phyloP scores from a whole-genome alignment of 2,797 vertebrate species.

The Phaenicophaeus curvirostris region DNA sequence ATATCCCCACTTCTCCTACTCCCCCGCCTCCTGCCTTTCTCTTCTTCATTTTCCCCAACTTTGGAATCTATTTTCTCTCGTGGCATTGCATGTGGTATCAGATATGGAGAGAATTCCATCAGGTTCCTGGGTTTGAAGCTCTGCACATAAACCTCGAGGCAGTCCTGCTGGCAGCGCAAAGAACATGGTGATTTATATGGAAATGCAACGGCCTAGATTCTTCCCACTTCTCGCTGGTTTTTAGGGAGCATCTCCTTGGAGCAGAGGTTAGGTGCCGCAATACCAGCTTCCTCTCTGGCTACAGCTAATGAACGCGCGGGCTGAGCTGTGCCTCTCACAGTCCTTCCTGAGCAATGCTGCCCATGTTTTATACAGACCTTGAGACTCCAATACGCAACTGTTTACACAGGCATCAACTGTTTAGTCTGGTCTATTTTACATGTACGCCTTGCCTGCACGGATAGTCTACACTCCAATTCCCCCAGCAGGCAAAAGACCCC shows the following conservation, averaged over 20 bases:
- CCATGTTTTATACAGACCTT: background rate
- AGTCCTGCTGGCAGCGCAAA: background rate
- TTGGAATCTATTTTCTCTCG: background rate
- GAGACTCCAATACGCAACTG: background rate
- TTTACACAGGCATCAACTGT: background rate
- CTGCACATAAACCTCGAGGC: slow-evolving; percentile 15
- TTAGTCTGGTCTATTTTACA: slow-evolving; percentile 2
- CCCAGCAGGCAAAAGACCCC: background rate
- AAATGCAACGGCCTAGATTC: background rate
- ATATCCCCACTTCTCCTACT: background rate
- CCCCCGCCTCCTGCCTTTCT: background rate
- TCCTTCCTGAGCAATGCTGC: background rate
- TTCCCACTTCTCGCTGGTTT: background rate
- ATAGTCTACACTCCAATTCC: background rate
- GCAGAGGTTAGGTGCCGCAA: background rate
- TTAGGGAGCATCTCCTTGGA: background rate
- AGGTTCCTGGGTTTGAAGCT: background rate
- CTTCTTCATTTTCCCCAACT: background rate
- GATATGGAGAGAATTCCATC: background rate
- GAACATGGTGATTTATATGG: background rate
- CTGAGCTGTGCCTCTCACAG: background rate
- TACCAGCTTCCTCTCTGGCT: background rate
- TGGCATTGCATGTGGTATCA: background rate
- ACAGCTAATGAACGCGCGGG: background rate
- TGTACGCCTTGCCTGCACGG: background rate